Evolutionary conservation across 2,888 invertebrate genomes (phyloP).

Genomic region (Tinea semifulvella): DNA sequence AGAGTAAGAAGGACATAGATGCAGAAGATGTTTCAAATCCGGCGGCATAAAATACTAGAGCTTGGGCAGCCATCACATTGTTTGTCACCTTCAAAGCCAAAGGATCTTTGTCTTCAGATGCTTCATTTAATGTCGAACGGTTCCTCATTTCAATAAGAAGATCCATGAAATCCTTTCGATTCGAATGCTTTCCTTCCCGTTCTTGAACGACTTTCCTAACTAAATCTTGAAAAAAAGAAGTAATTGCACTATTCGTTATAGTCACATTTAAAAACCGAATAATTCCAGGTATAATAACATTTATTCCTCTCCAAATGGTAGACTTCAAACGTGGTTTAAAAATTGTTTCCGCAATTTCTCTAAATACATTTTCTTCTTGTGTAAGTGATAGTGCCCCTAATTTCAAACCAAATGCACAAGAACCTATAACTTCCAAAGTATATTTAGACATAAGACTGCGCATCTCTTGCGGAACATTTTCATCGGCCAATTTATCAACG

Average conservation of each 20-base stretch:
- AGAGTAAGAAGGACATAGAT: slow-evolving; percentile 32
- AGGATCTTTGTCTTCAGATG: neutral
- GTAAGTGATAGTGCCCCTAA: slow-evolving; percentile 13
- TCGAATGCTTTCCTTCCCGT: slow-evolving; percentile 1
- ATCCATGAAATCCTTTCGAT: slow-evolving; percentile 14
- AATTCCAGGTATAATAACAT: slow-evolving; percentile 13
- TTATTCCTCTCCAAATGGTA: neutral
- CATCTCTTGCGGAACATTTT: slow-evolving; percentile 12
- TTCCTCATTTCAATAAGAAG: slow-evolving; percentile 11
- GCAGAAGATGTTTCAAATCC: slow-evolving; percentile 48
- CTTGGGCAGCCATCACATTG: slow-evolving; percentile 29
- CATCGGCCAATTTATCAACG: slow-evolving; percentile 9
- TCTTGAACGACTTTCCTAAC: slow-evolving; percentile 8
- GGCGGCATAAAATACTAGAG: slow-evolving; percentile 36
- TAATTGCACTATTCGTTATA: neutral
- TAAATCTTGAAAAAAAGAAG: slow-evolving; percentile 11
- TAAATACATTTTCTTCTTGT: slow-evolving; percentile 12
- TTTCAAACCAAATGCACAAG: slow-evolving; percentile 15
- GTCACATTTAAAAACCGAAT: slow-evolving; percentile 1
- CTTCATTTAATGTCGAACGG: slow-evolving; percentile 9
- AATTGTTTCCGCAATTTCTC: slow-evolving; percentile 6
- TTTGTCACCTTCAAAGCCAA: slow-evolving; percentile 25
- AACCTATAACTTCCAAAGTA: slow-evolving; percentile 14
- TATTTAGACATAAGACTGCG: slow-evolving; percentile 14
- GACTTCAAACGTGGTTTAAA: neutral